Evolutionary conservation across 2,888 invertebrate species (phyloP).

Genomic region (Halocaridina rubra): DNA sequence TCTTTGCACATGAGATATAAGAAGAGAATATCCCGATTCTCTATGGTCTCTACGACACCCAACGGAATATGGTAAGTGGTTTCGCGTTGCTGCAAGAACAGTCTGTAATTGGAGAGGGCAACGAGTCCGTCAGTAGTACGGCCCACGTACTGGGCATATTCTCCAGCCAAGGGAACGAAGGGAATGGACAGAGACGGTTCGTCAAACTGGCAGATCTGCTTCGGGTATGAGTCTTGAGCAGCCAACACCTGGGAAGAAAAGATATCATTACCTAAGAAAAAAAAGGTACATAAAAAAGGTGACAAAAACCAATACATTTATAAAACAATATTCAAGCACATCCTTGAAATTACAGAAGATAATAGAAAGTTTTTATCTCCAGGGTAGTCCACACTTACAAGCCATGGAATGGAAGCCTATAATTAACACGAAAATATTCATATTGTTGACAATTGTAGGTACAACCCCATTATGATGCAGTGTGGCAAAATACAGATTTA

Average conservation of each 20-base stretch:
- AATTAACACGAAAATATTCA: no score
- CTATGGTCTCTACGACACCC: constrained; percentile 71
- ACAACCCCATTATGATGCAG: no score
- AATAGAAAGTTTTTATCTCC: no score
- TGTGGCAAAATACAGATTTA: no score
- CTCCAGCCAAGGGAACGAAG: constrained; percentile 37
- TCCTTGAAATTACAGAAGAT: no score
- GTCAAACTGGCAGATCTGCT: constrained; percentile 52
- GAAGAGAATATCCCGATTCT: constrained; percentile 87
- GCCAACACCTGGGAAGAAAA: constrained; percentile 27
- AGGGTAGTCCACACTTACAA: no score
- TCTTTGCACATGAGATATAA: constrained; percentile 91
- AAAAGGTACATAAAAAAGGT: no score
- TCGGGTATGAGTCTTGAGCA: constrained; percentile 54
- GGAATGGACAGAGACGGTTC: constrained; percentile 52
- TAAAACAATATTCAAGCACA: no score
- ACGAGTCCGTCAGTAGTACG: constrained; percentile 52
- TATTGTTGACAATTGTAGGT: no score
- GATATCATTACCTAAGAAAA: no score
- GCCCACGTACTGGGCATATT: constrained; percentile 50
- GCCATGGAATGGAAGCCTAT: no score
- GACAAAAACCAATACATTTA: no score
- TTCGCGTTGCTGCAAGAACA: constrained; percentile 56
- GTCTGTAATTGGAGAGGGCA: constrained; percentile 59
- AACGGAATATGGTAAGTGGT: constrained; percentile 59